Evolutionary conservation across 2,888 invertebrate species (phyloP), one percentile per base, ranked within the genome.

Genomic region (Agrochola macilenta): DNA sequence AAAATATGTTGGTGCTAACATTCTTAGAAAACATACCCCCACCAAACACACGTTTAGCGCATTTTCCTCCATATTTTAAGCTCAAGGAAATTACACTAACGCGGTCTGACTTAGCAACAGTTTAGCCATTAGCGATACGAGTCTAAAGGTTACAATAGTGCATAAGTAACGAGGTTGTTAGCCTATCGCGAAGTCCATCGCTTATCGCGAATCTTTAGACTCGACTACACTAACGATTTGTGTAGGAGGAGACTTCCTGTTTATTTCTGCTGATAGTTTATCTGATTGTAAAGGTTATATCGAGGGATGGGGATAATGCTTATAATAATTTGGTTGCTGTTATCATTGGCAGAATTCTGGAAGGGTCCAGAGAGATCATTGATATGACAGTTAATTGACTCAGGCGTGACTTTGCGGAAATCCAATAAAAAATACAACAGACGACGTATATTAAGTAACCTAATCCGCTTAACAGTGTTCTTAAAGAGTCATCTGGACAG

Each of bases 121-220:
- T 73, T 83, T 73, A 83, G 80, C 82, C 80, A 78, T 83, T 81
- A 81, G 72, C 49, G 74, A 78, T 74, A 75, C 63, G 35, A 60
- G 43, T 78, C 69, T 65, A 72, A 81, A 81, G 74, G 74, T 78
- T 78, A 71, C 58, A 60, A 74, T 71, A 83, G 64, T 78, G 72
- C 72, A 83, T 84, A 75, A 83, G 84, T 78, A 78, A 78, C 78
- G 69, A 81, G 78, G 71, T 81, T 73, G 81, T 78, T 78, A 75
- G 71, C 75, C 73, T 81, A 84, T 84, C 84, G 63, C 61, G 11
- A 23, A 58, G 54, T 60, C 64, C 49, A 81, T 81, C 84, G 69
- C 69, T 39, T 84, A 84, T 84, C 84, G 72, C 30, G 46, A 35
- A 81, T 78, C 81, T 75, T 72, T 61, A 74, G 83, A 77, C 77